Base-by-base conservation (phyloP, 2,888 invertebrate species). In the Drosophila engyochracea region DNA sequence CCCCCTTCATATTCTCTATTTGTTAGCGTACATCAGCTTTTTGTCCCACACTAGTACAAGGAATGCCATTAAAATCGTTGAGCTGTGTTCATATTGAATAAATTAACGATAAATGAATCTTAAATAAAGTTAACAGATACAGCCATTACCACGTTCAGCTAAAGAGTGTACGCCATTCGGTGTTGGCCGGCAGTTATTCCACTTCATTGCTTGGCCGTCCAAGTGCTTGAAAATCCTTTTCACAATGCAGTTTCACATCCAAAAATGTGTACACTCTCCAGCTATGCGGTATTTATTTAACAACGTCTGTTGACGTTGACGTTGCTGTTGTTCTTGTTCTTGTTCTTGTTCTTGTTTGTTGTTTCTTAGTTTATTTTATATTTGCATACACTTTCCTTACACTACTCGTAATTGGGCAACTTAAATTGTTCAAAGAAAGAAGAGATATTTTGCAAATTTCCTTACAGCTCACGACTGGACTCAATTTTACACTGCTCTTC, bases 381-480 rank as follows among this genome's bases (percentile, higher is more conserved):
- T 81, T 81, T 80, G 70, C 79, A 78, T 81, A 78, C 67, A 70
- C 52, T 83, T 64, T 68, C 44, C 69, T 7, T 64, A 47, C 53
- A 59, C 51, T 53, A 19, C 51, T 47, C 70, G 76, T 82, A 82
- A 83, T 82, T 78, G 81, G 83, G 76, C 69, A 83, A 79, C 83
- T 83, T 73, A 81, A 75, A 75, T 71, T 76, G 68, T 69, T 76
- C 25, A 25, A 63, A 14, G 7, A 39, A n/a, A 33, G 64, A 71
- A 65, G 72, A 76, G 67, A 76, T 76, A 47, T 52, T 19, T 51
- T 39, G 51, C 41, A 63, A 39, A 64, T 71, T 76, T 77, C 52
- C n/a, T 47, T 44, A 60, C 58, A 39, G 28, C 22, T 35, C 19
- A n/a, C 22, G 19, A 52, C 25, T 66, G 22, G 35, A 60, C 25